Percentiles rank a stretch among this genome's conserved stretches.
Evolutionary conservation across 2,888 invertebrate species (phyloP).

Genomic region (Lasioglossum malachurum): DNA sequence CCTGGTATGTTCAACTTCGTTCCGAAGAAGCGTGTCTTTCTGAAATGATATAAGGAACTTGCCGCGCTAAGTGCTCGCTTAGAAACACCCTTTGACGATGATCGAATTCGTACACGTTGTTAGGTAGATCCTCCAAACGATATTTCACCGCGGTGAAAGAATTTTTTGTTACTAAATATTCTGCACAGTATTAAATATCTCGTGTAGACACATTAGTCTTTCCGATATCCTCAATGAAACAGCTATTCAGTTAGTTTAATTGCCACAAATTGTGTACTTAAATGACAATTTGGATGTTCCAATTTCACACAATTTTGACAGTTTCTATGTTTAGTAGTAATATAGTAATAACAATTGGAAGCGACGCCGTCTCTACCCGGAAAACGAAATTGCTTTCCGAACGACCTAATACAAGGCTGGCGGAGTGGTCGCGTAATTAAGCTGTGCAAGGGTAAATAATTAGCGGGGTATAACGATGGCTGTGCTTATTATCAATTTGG

Average conservation of each 20-base stretch:
- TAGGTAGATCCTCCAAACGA: background rate
- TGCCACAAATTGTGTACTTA: too few species aligned
- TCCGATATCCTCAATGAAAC: too few species aligned
- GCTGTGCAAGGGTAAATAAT: constrained; percentile 18
- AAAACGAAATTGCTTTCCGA: too few species aligned
- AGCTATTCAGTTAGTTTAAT: too few species aligned
- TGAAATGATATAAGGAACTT: constrained; percentile 16
- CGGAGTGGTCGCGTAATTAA: background rate
- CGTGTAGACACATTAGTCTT: too few species aligned
- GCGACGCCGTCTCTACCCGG: too few species aligned
- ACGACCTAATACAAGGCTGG: too few species aligned
- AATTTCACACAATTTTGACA: too few species aligned
- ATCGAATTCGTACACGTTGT: background rate
- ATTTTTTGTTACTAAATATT: background rate
- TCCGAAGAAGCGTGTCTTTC: constrained; percentile 28
- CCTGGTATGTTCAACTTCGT: constrained; percentile 31
- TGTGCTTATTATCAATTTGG: background rate
- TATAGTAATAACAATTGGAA: too few species aligned
- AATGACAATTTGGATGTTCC: too few species aligned
- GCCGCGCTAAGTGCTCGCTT: constrained; percentile 8
- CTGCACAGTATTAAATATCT: background rate
- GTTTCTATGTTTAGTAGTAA: too few species aligned
- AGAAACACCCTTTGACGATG: background rate
- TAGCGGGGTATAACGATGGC: background rate
- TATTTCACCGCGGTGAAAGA: too few species aligned